phyloP scores from a whole-genome alignment of 2,113 vertebrate species.

The Mionectes macconnelli region DNA sequence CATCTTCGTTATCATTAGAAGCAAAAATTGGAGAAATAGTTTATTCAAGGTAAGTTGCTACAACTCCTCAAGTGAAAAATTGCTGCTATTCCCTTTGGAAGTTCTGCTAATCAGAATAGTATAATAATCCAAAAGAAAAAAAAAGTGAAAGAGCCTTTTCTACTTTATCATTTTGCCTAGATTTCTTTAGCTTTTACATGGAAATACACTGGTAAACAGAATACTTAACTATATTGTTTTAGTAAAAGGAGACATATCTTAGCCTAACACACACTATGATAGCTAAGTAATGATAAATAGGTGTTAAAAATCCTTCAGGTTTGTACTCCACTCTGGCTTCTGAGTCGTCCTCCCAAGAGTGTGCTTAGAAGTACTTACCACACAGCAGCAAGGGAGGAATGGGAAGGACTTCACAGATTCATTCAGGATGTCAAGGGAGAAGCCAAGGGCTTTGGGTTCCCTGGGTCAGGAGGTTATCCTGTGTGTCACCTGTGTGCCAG shows the following conservation, averaged over 20 bases:
- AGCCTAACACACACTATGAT: not conserved
- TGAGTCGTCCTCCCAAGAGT: not conserved
- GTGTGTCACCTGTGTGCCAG: not conserved
- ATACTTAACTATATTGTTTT: not conserved
- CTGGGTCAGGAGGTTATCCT: not conserved
- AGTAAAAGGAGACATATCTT: not conserved
- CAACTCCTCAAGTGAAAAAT: not conserved
- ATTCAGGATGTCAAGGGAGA: not conserved
- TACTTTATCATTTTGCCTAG: not conserved
- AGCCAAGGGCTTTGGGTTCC: not conserved
- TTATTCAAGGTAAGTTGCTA: not conserved
- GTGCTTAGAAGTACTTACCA: not conserved
- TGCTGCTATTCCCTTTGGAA: not conserved
- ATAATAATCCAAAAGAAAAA: not conserved
- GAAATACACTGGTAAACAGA: not conserved
- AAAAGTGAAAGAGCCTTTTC: not conserved
- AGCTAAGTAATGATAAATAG: not conserved
- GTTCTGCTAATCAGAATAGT: not conserved
- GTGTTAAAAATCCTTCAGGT: not conserved
- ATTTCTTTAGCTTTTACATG: not conserved
- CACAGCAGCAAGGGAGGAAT: not conserved
- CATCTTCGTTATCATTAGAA: not conserved
- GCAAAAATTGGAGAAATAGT: not conserved
- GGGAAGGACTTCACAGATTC: not conserved
- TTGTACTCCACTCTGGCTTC: not conserved